Conservation (phyloP, 2,888 invertebrate species). For the Mesoligia furuncula region DNA sequence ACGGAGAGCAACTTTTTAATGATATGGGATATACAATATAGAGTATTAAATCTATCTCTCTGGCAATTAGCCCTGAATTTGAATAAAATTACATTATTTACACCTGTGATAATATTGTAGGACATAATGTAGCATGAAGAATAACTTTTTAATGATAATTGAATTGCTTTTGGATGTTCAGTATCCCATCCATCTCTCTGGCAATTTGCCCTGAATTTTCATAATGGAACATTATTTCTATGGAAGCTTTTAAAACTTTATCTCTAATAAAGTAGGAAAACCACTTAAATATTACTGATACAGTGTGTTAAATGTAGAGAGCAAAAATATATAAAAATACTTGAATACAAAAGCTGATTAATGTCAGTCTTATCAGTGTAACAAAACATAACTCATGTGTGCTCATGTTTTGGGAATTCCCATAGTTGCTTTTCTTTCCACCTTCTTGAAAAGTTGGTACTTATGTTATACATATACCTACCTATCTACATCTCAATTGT, state of each 20-base stretch:
- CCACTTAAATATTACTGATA: constrained; percentile 46
- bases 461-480: not conserved
- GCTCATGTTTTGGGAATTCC: constrained; percentile 37
- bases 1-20: constrained; percentile 13
- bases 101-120: constrained; percentile 80
- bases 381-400: constrained; percentile 28
- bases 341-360: constrained; percentile 33
- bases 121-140: constrained; percentile 1
- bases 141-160: not conserved
- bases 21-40: not conserved
- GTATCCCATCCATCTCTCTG: constrained; percentile 5
- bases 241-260: constrained; percentile 23
- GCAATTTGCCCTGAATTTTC: constrained; percentile 22
- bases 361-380: constrained; percentile 27
- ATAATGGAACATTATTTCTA: constrained; percentile 13
- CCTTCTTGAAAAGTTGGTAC: constrained; percentile 3
- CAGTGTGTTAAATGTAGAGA: constrained; percentile 11
- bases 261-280: constrained; percentile 38
- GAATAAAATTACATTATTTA: constrained; percentile 74
- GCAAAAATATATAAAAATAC: constrained; percentile 34
- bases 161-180: not conserved
- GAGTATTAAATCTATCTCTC: not conserved
- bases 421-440: constrained; percentile 28
- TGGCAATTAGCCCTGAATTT: constrained; percentile 14
- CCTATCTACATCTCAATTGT: constrained; percentile 6